Conservation (phyloP, 92 coral and sea anemone species). For the Scolanthus callimorphus region DNA sequence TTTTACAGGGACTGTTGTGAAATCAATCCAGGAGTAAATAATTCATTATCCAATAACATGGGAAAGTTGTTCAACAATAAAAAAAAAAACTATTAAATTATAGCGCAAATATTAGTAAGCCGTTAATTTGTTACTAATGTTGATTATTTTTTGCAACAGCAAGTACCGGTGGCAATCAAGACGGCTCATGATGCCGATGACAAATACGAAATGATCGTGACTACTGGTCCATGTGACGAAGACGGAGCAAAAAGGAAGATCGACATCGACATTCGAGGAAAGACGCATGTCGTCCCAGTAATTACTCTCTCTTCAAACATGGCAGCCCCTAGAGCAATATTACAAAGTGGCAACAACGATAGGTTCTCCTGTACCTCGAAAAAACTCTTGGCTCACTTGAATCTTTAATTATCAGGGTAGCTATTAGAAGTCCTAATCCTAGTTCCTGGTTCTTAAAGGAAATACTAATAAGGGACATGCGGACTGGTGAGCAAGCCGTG, state of each 20-base stretch:
- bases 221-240: conserved; percentile 64
- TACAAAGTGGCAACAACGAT: conserved; percentile 66
- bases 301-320: conserved; percentile 49
- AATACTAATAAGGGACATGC: conserved; percentile 32
- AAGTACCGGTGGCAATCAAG: conserved; percentile 44
- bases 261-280: conserved; percentile 72
- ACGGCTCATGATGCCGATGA: conserved; percentile 5
- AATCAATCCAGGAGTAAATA: no score
- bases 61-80: no score
- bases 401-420: no score
- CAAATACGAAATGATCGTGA: conserved; percentile 54
- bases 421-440: no score
- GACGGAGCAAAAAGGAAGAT: conserved; percentile 72
- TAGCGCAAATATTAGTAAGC: no score
- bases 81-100: no score
- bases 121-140: no score
- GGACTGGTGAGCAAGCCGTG: conserved; percentile 34
- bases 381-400: no score
- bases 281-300: conserved; percentile 50
- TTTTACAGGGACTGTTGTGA: no score
- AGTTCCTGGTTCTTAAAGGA: conserved; percentile 61
- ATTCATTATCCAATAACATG: no score
- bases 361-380: no score
- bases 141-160: no score
- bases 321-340: conserved; percentile 44